Evolutionary conservation across 2,888 invertebrate species (phyloP), one percentile per base, ranked within the genome.

Genomic region (Acrobasis suavella): DNA sequence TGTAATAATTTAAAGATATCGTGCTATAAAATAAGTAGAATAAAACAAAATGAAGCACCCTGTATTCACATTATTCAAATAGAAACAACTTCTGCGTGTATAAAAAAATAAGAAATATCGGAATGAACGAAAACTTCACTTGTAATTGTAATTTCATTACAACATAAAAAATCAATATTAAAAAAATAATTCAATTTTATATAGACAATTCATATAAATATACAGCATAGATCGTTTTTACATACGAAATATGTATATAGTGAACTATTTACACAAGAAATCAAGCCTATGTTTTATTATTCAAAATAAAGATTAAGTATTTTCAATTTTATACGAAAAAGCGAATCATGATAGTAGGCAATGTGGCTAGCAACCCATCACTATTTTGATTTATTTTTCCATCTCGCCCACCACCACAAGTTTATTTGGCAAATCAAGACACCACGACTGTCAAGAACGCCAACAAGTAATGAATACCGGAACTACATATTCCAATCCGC

Each of bases 161-260:
- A 60, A 51, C 16, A 51, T 12, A 59, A 12, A 37, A 59, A 5
- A 51, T 22, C 32, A 42, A 42, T 50, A 38, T 37, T 8, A 60
- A 16, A 22, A 51, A 51, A 52, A 60, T 39, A 16, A 50, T 52
- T 15, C n/a, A 56, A 42, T 42, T 32, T 52, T 52, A 22, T 56
- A 17, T 22, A 56, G 22, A 42, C 14, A 59, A 49, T 49, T 39
- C 22, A 32, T 49, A 14, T 49, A 54, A 37, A 37, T 38, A 32
- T 32, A 38, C 12, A n/a, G 15, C 54, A 54, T 15, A 37, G 15
- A 8, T 54, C 14, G 37, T 15, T n/a, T 54, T 54, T 15, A 37
- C 54, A 54, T 14, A 54, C 38, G 54, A 38, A 54, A 52, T 60
- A 39, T 22, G 65, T 62, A 58, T 56, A 62, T 50, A 49, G 15